Percentiles rank a stretch among this genome's conserved stretches.
phyloP scores from a whole-genome alignment of 2,888 invertebrate genomes.

The Agonum fuliginosum region DNA sequence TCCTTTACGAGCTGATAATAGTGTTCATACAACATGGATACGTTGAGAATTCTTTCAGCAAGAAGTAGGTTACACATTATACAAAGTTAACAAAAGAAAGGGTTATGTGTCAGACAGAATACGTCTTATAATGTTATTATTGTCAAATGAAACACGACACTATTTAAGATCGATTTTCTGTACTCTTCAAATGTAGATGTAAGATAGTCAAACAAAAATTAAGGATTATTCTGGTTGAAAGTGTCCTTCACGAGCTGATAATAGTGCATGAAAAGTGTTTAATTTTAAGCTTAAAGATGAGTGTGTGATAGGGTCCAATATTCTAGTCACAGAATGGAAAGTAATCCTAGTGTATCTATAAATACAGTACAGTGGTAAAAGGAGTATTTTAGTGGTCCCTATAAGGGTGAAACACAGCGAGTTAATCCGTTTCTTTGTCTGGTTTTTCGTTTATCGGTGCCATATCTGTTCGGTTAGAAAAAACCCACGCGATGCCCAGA shows the following conservation, averaged over 20 bases:
- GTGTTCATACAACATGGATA: too few relatives aligned
- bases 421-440: conserved; percentile 53
- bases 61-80: too few relatives aligned
- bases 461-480: conserved; percentile 40
- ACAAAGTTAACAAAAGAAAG: too few relatives aligned
- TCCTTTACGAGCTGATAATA: not conserved
- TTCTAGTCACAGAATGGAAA: conserved; percentile 12
- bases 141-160: too few relatives aligned
- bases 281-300: conserved; percentile 9
- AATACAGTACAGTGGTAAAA: conserved; percentile 44
- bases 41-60: too few relatives aligned
- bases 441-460: conserved; percentile 53
- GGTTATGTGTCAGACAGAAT: too few relatives aligned
- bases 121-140: too few relatives aligned
- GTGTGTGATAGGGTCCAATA: conserved; percentile 24
- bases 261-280: not conserved
- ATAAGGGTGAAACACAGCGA: conserved; percentile 55
- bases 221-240: conserved; percentile 14
- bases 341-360: conserved; percentile 41
- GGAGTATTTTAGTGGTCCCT: conserved; percentile 54
- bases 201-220: not conserved
- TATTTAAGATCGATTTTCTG: too few relatives aligned
- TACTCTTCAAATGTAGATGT: too few relatives aligned
- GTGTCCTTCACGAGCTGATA: not conserved
- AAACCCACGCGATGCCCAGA: conserved; percentile 27